Evolutionary conservation across 1,140 invertebrate genomes (phyloP), one percentile per base, ranked within the genome.

Genomic region (Tribolium madens): DNA sequence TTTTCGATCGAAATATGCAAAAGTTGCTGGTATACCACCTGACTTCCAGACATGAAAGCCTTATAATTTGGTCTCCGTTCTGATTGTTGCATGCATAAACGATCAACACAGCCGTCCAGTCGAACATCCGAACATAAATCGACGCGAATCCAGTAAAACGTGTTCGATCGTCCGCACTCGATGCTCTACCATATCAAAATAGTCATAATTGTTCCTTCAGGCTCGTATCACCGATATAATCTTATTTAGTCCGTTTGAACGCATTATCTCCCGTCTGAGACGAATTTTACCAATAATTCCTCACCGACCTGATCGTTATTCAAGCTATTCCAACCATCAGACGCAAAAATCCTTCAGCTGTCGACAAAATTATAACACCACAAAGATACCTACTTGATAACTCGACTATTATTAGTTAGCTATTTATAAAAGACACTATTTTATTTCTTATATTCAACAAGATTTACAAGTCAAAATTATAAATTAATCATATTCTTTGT

Each of bases 181-280:
- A 76, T 76, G 26, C 57, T 76, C 75, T 76, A 64, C 76, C 71
- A 70, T 77, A 77, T 77, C 76, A 64, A 77, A 72, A 73, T 74
- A 57, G 70, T 73, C 72, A 73, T 77, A 73, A 77, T 77, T 48
- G 48, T 77, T 15, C 68, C 76, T 77, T 26, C n/a, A 68, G 76
- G 76, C 76, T 68, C 47, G 72, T 74, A 74, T 72, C 70, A 77
- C 64, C 60, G 60, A 68, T 77, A 77, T 48, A 31, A 73, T 74
- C 71, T 77, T 64, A 73, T 72, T 73, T 73, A 52, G 47, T 77
- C 50, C 52, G 69, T 72, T 77, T 70, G 75, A 72, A 76, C 48
- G 57, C 60, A 71, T 57, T 76, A 72, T 71, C 71, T 64, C 31
- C 33, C 46, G 47, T 48, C 42, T 18, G 57, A 72, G 53, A 42